Conservation (phyloP, 2,888 invertebrate species). For the Punctoribates punctum region DNA sequence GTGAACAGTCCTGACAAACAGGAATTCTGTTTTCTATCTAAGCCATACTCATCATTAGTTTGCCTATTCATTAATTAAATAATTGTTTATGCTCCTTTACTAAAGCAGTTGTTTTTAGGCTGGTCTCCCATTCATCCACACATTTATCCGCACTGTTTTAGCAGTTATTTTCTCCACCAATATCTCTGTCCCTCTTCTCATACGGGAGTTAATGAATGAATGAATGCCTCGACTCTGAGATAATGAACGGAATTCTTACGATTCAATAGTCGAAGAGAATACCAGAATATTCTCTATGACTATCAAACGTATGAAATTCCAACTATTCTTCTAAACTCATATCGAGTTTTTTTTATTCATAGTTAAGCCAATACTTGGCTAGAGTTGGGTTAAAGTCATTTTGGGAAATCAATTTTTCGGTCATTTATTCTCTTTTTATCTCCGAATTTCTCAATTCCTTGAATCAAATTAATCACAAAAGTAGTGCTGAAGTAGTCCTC, state of each 20-base stretch:
- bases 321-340: background rate
- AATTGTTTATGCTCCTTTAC: background rate
- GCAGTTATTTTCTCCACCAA: background rate
- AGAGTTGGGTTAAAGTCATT: background rate
- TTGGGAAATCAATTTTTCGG: background rate
- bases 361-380: background rate
- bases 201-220: conserved; percentile 19
- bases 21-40: background rate
- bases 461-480: conserved; percentile 20
- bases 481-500: background rate
- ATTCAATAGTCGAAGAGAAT: conserved; percentile 12
- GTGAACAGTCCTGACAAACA: background rate
- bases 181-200: background rate
- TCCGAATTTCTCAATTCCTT: background rate
- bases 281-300: background rate
- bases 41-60: background rate
- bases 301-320: background rate
- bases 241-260: conserved; percentile 32
- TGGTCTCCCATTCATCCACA: background rate
- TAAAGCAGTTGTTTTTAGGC: background rate
- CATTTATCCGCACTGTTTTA: background rate
- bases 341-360: background rate
- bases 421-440: background rate
- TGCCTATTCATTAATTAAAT: conserved; percentile 1
- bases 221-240: conserved; percentile 29